Percentiles rank a stretch among this genome's conserved stretches.
Conservation (phyloP, 2,888 invertebrate species). For the Ceramica pisi region DNA sequence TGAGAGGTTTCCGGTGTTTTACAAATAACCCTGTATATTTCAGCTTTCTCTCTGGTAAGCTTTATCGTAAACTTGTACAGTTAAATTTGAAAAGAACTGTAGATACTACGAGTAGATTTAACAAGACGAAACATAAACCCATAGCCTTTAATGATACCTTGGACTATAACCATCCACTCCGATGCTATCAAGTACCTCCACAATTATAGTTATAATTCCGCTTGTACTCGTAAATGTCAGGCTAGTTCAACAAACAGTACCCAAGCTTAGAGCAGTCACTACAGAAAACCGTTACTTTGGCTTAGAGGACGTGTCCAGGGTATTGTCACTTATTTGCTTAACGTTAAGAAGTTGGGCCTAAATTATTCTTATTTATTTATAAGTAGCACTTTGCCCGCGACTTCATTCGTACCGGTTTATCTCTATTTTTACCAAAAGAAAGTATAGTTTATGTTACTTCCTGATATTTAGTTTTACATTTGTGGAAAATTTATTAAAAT, state of each 20-base stretch:
- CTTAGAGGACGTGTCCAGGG: background rate
- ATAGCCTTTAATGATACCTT: background rate
- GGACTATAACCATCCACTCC: background rate
- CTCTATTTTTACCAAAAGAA: too few species aligned
- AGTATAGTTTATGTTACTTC: too few species aligned
- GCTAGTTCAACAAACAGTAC: conserved; percentile 1
- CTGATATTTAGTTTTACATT: too few species aligned
- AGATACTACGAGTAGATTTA: too few species aligned
- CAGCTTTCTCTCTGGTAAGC: too few species aligned
- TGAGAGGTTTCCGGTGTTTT: too few species aligned
- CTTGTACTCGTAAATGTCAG: background rate
- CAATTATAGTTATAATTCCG: background rate
- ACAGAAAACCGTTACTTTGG: conserved; percentile 9
- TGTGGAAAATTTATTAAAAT: too few species aligned
- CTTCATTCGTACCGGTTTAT: too few species aligned
- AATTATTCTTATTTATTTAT: background rate
- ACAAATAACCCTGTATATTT: too few species aligned
- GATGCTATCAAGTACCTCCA: background rate
- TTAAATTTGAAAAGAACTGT: too few species aligned
- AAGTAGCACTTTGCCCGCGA: too few species aligned
- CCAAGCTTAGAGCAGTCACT: background rate
- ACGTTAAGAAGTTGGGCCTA: conserved; percentile 1
- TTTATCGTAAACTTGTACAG: too few species aligned
- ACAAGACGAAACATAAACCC: background rate
- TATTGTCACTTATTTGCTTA: conserved; percentile 11